Evolutionary conservation across 2,113 vertebrate genomes (phyloP), one percentile per base, ranked within the genome.

Genomic region (Xyliphius kryptos): DNA sequence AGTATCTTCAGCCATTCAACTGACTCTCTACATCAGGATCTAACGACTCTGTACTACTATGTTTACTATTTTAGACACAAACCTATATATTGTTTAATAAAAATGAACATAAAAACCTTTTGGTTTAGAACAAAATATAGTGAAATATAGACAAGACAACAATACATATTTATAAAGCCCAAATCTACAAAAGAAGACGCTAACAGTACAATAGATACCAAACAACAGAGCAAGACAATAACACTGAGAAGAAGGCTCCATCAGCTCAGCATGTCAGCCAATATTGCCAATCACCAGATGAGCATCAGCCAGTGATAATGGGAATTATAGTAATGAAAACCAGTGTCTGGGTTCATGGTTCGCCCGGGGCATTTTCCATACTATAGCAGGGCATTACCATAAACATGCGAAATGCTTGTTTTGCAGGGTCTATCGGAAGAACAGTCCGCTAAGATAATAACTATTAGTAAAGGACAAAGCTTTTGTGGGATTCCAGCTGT

Each of bases 381-480:
- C 68, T 79, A 83, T 82, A 69, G 78, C 73, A 61, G 80, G 79
- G 79, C 83, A 89, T 88, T 83, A 89, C 85, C 93, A 90, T 91
- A 86, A 89, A 97, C 91, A 88, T 85, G 90, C 87, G 86, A 94
- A 91, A 91, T 91, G 92, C 90, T 91, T 88, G 90, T 93, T 90
- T 87, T 81, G 82, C 80, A 77, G 86, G 90, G 82, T 85, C 82
- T 79, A 87, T 89, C 88, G 84, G 85, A 85, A 56, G 90, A 92
- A 87, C 86, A 91, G 90, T 90, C 85, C 89, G 89, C 91, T 94
- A 89, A 96, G 92, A 95, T 95, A 97, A 97, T 97, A 95, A 96
- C 92, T 95, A 97, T 96, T 97, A 96, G 91, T 93, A 92, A 94
- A 95, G 92, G 91, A 94, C 92, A 92, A 90, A 88, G 88, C 90